Evolutionary conservation across 2,888 invertebrate genomes (phyloP).

Genomic region (Phrixothrix hirtus): DNA sequence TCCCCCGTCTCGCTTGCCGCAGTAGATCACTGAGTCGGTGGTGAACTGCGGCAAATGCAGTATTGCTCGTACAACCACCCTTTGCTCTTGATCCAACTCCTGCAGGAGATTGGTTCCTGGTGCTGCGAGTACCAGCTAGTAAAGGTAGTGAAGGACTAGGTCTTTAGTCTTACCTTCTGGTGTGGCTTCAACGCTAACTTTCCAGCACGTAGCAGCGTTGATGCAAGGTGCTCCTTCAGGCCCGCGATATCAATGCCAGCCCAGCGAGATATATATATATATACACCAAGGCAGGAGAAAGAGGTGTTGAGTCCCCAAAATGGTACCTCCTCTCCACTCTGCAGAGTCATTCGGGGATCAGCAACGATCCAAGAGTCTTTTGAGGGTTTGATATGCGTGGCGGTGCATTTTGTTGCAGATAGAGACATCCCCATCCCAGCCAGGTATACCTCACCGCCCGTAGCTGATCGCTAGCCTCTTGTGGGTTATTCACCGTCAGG

Average conservation of each 20-base stretch:
- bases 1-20: slow-evolving; percentile 44
- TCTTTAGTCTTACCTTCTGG: slow-evolving; percentile 35
- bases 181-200: slow-evolving; percentile 3
- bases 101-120: slow-evolving; percentile 29
- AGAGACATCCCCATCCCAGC: not conserved
- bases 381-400: not conserved
- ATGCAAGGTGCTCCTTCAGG: not conserved
- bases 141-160: slow-evolving; percentile 50
- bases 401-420: not conserved
- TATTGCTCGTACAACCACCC: slow-evolving; percentile 37
- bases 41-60: slow-evolving; percentile 41
- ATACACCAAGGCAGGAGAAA: not conserved
- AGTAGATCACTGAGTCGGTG: slow-evolving; percentile 39
- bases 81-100: slow-evolving; percentile 40
- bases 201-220: not conserved
- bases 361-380: slow-evolving; percentile 2
- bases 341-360: not conserved
- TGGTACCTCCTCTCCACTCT: slow-evolving; percentile 1
- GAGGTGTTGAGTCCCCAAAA: not conserved
- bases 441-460: not conserved
- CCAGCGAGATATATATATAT: not conserved
- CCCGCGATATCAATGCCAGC: not conserved
- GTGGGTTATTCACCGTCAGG: not conserved
- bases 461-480: not conserved
- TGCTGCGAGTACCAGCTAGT: slow-evolving; percentile 45